phyloP scores from a whole-genome alignment of 2,797 vertebrate genomes.

The Melanogrammus aeglefinus region DNA sequence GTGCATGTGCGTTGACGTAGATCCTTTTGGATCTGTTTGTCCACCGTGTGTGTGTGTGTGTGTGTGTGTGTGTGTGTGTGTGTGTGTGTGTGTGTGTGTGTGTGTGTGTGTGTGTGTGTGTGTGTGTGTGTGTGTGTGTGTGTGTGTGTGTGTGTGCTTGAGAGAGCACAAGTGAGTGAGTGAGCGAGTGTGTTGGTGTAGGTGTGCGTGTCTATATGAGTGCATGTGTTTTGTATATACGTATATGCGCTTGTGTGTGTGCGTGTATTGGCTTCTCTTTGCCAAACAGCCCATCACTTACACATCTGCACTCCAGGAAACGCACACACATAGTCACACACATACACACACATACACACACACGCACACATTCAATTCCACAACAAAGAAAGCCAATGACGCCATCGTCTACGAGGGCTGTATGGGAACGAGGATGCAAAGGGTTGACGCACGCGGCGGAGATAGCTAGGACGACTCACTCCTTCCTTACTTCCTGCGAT shows the following conservation, averaged over 20 bases:
- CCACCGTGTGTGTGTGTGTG: background rate
- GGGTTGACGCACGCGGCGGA: constrained; percentile 20
- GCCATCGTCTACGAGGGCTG: background rate
- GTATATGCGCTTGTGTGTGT: too few relatives aligned
- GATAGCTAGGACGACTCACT: constrained; percentile 23
- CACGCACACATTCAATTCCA: background rate
- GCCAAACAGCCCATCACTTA: too few relatives aligned
- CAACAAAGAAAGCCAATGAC: background rate
- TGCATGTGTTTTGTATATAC: too few relatives aligned
- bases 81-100: too few relatives aligned
- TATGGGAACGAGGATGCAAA: constrained; percentile 22
- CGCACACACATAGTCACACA: background rate
- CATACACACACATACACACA: constrained; percentile 23
- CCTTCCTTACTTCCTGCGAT: constrained; percentile 47
- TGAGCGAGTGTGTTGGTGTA: background rate
- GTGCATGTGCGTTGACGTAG: too few relatives aligned
- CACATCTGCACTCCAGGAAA: too few relatives aligned
- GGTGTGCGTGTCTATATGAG: constrained; percentile 35
- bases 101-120: too few relatives aligned
- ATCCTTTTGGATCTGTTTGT: constrained; percentile 5
- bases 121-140: too few relatives aligned
- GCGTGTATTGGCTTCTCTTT: too few relatives aligned
- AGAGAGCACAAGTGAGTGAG: too few relatives aligned
- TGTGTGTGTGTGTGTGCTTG: too few relatives aligned
- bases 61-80: too few relatives aligned